Evolutionary conservation across 2,797 vertebrate species (phyloP).

Genomic region (Oreortyx pictus): DNA sequence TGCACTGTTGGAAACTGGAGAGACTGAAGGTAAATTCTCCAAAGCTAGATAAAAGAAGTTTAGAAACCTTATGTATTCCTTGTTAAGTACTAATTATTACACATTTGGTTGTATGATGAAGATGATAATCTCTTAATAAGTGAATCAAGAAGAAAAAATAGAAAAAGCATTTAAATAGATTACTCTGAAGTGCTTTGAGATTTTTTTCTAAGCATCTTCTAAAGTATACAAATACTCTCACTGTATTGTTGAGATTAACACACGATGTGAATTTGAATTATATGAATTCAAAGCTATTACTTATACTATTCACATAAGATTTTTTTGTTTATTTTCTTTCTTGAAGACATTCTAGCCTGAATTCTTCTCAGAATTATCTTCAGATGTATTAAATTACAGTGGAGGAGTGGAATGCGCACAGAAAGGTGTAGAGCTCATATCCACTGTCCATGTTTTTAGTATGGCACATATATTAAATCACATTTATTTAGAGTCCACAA

Average conservation of each 20-base stretch:
- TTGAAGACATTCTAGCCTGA: background rate
- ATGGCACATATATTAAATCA: background rate
- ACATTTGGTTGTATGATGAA: background rate
- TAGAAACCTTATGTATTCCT: background rate
- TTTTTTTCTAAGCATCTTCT: background rate
- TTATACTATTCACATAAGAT: background rate
- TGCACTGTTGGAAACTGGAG: background rate
- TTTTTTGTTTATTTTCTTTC: background rate
- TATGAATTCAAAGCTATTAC: background rate
- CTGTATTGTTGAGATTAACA: background rate
- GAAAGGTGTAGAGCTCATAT: slow-evolving; percentile 5
- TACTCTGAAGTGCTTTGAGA: background rate
- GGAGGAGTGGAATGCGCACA: background rate
- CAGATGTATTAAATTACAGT: slow-evolving; percentile 54
- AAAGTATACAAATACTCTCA: background rate
- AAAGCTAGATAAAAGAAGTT: background rate
- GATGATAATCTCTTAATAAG: background rate
- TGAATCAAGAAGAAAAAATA: background rate
- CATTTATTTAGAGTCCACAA: slow-evolving; percentile 43
- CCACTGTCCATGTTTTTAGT: slow-evolving; percentile 22
- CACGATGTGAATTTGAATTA: background rate
- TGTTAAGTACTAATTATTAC: background rate
- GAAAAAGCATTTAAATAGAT: background rate
- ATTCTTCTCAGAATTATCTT: slow-evolving; percentile 21
- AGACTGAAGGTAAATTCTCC: background rate